Conservation (phyloP, 2,888 invertebrate genomes). For the Campoplex capitator region DNA sequence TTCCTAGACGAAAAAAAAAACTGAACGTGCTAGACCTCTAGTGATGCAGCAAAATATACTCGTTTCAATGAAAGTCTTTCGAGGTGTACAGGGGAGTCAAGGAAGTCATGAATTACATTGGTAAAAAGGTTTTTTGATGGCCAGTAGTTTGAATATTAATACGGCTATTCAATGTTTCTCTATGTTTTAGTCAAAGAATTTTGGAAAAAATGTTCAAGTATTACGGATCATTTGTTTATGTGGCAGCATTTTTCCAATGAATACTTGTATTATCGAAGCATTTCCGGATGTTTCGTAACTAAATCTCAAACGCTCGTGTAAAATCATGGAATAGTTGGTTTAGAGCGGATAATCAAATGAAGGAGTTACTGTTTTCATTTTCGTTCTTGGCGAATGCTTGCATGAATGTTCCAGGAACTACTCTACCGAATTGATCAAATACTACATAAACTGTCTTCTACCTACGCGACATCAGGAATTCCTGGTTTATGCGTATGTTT, state of each 20-base stretch:
- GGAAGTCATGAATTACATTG: background rate
- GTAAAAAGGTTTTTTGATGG: background rate
- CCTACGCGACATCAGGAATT: background rate
- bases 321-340: background rate
- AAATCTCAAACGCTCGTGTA: background rate
- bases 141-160: background rate
- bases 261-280: too few relatives aligned
- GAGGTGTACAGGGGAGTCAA: background rate
- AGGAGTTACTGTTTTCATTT: background rate
- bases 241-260: too few relatives aligned
- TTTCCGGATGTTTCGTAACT: too few relatives aligned
- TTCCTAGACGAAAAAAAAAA: slow-evolving; percentile 43
- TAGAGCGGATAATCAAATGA: background rate
- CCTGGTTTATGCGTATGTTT: background rate
- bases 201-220: background rate
- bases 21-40: slow-evolving; percentile 30
- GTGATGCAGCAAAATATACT: slow-evolving; percentile 50
- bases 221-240: background rate
- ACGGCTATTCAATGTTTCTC: background rate
- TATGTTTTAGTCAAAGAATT: background rate
- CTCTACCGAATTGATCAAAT: background rate
- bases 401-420: background rate
- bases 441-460: background rate
- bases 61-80: slow-evolving; percentile 4
- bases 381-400: background rate